Evolutionary conservation across 2,113 vertebrate species (phyloP), one percentile per base, ranked within the genome.

Genomic region (Oryzias curvinotus): DNA sequence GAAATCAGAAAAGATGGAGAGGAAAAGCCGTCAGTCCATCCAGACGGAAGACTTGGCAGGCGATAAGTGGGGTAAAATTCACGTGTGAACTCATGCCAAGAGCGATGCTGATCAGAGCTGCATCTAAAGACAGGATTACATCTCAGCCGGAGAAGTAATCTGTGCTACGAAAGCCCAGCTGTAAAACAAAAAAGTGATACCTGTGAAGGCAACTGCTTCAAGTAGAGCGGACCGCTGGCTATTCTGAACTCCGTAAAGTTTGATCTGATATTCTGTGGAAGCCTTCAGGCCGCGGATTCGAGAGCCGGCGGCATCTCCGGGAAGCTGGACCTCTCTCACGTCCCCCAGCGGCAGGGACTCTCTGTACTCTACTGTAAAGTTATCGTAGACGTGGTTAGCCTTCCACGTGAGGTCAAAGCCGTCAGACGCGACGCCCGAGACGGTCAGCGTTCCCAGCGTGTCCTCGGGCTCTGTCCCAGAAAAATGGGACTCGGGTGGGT

Each of bases 161-260:
- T 36, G 36, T 36, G 25, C 51, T 62, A 14, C 56, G 7, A 36
- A 65, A 44, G 21, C 10, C 8, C 6, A 36, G 43, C 48, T 56
- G 52, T 50, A 50, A 75, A 74, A 81, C 36, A 62, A 42, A 78
- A 3, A 70, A 36, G 71, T 58, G 85, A 81, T 90, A 92, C 90
- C 91, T 92, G 90, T 90, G 46, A 88, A 77, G 58, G 89, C 85
- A 65, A 87, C 82, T 62, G 90, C 81, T 77, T 90, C 87, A 58
- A 84, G 84, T 44, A 84, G 79, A 1, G 58, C 78, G 52, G 89
- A 85, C 68, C 79, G 86, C 57, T 89, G 86, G 70, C 80, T 88
- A 87, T 69, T 47, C 52, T 60, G 81, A 67, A 82, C 23, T 62
- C 87, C 90, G 52, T 81, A 88, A 83, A 92, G 88, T 49, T 75